Base-by-base conservation (phyloP, 2,888 invertebrate species). In the Eupsilia transversa region DNA sequence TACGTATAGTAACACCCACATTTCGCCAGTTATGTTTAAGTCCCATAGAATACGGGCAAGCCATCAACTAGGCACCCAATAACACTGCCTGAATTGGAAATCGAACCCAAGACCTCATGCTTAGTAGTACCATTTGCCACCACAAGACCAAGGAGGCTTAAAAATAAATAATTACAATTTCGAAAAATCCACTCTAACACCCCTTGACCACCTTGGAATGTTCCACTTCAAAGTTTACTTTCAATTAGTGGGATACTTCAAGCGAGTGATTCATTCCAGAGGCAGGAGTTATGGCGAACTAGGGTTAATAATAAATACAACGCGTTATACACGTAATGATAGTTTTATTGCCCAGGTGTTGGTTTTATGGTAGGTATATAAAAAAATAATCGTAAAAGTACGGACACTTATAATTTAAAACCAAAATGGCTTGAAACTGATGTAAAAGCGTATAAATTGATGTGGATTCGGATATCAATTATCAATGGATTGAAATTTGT, bases 251-350 rank as follows among this genome's bases (percentile, higher is more conserved):
- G 68, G 54, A 74, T 86, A 74, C 46, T 75, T 57, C 54, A 72
- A 82, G 35, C 82, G 87, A 88, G 86, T 91, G 91, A 91, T 91
- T 89, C 86, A 89, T 86, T 52, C 89, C 91, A 90, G 91, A 90
- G 72, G 52, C 75, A 79, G 69, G 76, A 83, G 77, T 68, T 72
- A 86, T 77, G 61, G 79, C 66, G 78, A 74, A 70, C 72, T 82
- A 81, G 77, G 70, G 85, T 89, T 87, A 88, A 88, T 87, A 87
- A 87, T 89, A 90, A 87, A 88, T 86, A 85, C 23, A 80, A 73
- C 79, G 35, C 61, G 72, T 49, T 80, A 20, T 71, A 74, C 38
- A 27, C 41, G 57, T 85, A 81, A 80, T 82, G 89, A 90, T 77
- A 86, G 91, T 86, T 89, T 90, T 87, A 91, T 87, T 83, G 82